Evolutionary conservation across 2,888 invertebrate genomes (phyloP).

Genomic region (Ecliptopera silaceata): DNA sequence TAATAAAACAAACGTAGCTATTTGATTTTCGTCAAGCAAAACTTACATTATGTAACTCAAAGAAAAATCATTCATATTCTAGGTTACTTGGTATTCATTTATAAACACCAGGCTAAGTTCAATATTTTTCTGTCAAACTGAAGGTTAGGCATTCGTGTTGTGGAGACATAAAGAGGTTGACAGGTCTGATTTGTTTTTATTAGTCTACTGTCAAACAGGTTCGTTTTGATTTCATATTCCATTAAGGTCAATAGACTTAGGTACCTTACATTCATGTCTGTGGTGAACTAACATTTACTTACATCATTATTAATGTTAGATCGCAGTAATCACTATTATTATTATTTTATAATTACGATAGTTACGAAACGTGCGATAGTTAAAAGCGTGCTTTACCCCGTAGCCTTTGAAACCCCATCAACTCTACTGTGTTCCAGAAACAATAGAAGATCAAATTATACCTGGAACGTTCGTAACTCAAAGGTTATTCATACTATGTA

Average conservation of each 20-base stretch:
- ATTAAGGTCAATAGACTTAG: constrained; percentile 16
- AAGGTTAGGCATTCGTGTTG: constrained; percentile 40
- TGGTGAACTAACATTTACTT: no score
- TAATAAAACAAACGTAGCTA: no score
- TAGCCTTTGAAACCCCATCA: no score
- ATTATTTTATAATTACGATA: not conserved
- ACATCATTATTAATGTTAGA: not conserved
- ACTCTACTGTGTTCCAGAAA: no score
- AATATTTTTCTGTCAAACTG: constrained; percentile 35
- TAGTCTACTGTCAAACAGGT: constrained; percentile 26
- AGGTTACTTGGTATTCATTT: constrained; percentile 12
- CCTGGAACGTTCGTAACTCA: no score
- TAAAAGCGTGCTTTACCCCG: no score
- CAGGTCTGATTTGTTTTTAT: constrained; percentile 36
- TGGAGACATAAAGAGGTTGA: constrained; percentile 37
- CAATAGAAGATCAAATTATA: no score
- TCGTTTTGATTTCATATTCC: constrained; percentile 22
- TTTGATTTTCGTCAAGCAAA: not conserved
- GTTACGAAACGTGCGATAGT: no score
- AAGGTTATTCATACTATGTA: no score
- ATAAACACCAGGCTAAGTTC: constrained; percentile 30
- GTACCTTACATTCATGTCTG: not conserved
- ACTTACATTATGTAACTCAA: not conserved
- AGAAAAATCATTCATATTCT: not conserved
- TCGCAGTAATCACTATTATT: not conserved